Evolutionary conservation across 2,888 invertebrate genomes (phyloP).

Genomic region (Apamea anceps): DNA sequence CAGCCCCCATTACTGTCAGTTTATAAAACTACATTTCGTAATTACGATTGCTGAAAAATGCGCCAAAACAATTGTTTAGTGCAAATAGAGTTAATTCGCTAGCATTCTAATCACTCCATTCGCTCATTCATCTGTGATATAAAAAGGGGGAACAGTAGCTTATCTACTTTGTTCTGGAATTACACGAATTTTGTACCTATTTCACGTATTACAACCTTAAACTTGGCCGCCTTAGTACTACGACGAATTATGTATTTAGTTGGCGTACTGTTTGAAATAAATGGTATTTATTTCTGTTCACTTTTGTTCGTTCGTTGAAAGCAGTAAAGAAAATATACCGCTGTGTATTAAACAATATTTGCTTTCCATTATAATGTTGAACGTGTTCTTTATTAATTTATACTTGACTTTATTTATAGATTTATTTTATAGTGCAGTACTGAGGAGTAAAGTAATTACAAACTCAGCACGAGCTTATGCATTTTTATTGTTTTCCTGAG

Average conservation of each 20-base stretch:
- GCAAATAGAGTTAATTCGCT: background rate
- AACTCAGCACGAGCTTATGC: background rate
- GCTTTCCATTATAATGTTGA: slow-evolving; percentile 12
- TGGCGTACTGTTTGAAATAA: slow-evolving; percentile 53
- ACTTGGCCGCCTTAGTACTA: slow-evolving; percentile 61
- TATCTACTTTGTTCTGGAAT: slow-evolving; percentile 69
- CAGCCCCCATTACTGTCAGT: background rate
- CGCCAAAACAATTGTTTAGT: background rate
- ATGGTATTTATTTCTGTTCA: slow-evolving; percentile 57
- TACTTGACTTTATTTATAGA: background rate
- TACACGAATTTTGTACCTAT: slow-evolving; percentile 70
- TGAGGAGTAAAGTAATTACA: background rate
- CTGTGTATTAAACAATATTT: slow-evolving; percentile 24
- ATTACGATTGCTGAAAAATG: background rate
- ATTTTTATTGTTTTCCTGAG: background rate
- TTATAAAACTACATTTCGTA: background rate
- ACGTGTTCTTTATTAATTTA: slow-evolving; percentile 22
- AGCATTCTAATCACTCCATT: slow-evolving; percentile 18
- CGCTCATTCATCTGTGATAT: slow-evolving; percentile 4
- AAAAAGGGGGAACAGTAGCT: slow-evolving; percentile 50
- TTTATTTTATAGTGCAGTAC: background rate
- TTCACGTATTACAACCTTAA: slow-evolving; percentile 71
- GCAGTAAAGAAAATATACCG: slow-evolving; percentile 23
- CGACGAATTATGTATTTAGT: slow-evolving; percentile 65
- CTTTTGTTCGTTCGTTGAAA: slow-evolving; percentile 45